Percentiles rank a stretch among this genome's conserved stretches.
Conservation (phyloP, 2,113 vertebrate genomes). For the Pedionomus torquatus region DNA sequence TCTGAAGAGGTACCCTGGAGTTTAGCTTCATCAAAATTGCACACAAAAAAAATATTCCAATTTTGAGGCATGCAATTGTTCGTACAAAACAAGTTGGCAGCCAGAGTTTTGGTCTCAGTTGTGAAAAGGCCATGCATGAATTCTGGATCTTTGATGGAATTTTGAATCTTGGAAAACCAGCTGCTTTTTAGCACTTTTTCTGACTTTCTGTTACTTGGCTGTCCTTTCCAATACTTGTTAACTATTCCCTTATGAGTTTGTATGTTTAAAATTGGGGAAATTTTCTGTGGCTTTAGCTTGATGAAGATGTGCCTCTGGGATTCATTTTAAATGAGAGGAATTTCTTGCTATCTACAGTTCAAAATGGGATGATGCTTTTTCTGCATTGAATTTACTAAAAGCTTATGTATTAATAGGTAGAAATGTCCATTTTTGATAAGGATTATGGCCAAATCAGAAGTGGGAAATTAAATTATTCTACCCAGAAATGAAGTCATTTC, state of each 20-base stretch:
- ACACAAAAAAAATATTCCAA: background rate
- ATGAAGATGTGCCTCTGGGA: background rate
- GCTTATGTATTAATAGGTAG: background rate
- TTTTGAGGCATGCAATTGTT: background rate
- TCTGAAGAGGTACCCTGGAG: background rate
- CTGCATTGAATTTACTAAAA: background rate
- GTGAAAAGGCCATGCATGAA: background rate
- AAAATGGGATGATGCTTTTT: background rate
- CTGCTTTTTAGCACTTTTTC: background rate
- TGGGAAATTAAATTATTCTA: background rate
- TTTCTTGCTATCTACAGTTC: background rate
- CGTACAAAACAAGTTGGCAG: background rate
- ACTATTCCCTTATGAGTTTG: background rate
- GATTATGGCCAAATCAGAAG: background rate
- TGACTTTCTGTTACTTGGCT: conserved; percentile 13
- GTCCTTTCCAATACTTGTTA: background rate
- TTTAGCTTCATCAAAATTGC: background rate
- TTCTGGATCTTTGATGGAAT: background rate
- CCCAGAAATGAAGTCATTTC: background rate
- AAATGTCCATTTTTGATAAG: background rate
- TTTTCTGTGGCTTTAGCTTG: background rate
- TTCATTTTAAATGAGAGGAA: background rate
- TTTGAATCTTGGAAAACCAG: background rate
- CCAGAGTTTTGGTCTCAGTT: background rate
- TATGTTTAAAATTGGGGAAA: background rate